Base-by-base conservation (phyloP, 2,888 invertebrate genomes). In the Pollenia angustigena region DNA sequence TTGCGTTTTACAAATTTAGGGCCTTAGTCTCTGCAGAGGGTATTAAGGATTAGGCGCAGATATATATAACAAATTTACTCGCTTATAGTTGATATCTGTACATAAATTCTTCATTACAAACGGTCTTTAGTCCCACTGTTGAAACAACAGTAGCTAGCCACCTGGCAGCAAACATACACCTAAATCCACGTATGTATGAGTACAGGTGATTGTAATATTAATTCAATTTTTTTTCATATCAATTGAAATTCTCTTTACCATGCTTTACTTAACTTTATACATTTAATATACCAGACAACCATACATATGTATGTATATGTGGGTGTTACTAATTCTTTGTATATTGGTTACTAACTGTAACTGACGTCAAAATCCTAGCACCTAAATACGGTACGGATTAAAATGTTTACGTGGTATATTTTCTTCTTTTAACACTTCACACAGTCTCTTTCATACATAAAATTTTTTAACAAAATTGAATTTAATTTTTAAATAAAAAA, bases 371-470 rank as follows among this genome's bases (percentile, higher is more conserved):
- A 81, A 81, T 79, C 78, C 74, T 56, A 56, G 54, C 62, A 85
- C 11, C 74, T 42, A 82, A 82, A 81, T 79, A 75, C 79, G 75
- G 50, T 56, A 46, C 16, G 81, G 69, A 81, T 85, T 82, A 79
- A 74, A 85, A 50, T 68, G 60, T 75, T 82, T 64, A 81, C 72
- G 81, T 74, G 76, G 71, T 48, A 42, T 72, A 66, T 75, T 75
- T 82, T 75, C 50, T 40, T 40, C 44, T 60, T 75, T 54, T 16
- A 48, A 32, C 46, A 60, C 66, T 69, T 69, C n/a, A 14, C 78
- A 78, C 56, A 50, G 40, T 75, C 74, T 62, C 50, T 56, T 62
- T 48, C 10, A 44, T 62, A 44, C 32, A n/a, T 58, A 23, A 0
- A 18, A 16, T 9, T 40, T 32, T 68, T 32, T 50, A 10, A 50